phyloP scores from a whole-genome alignment of 1,140 invertebrate species.

The Goniozus legneri region DNA sequence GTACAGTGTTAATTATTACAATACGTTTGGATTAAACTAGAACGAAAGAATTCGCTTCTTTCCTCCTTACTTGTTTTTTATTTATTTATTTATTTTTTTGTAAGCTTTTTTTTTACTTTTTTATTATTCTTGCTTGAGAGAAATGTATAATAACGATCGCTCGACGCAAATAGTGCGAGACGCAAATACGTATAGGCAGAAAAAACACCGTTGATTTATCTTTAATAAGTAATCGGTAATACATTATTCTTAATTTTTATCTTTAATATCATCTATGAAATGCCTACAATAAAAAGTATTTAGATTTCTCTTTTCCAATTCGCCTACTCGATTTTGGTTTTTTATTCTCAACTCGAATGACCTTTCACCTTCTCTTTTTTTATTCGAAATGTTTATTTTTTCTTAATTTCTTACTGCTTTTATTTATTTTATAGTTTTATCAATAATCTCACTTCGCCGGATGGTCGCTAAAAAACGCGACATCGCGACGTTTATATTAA shows the following conservation, averaged over 20 bases:
- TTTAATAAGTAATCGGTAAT: constrained; percentile 47
- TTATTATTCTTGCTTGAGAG: constrained; percentile 20
- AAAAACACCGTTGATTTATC: constrained; percentile 51
- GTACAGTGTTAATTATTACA: constrained; percentile 37
- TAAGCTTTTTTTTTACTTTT: too few species aligned
- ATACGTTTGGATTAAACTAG: constrained; percentile 8
- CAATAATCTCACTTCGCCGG: constrained; percentile 53
- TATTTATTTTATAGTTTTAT: constrained; percentile 31
- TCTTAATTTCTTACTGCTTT: constrained; percentile 9
- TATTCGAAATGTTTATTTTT: not conserved
- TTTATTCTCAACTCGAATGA: not conserved
- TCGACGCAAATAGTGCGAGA: constrained; percentile 33
- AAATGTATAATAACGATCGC: constrained; percentile 17
- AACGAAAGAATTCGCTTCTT: constrained; percentile 21
- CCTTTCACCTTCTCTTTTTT: not conserved
- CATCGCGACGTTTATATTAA: constrained; percentile 28
- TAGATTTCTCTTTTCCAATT: constrained; percentile 23
- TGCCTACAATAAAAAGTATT: constrained; percentile 55
- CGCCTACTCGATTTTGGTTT: not conserved
- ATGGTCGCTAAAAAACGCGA: constrained; percentile 28
- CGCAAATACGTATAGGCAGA: constrained; percentile 48
- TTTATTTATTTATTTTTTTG: constrained; percentile 9
- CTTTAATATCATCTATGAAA: constrained; percentile 46
- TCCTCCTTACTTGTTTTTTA: constrained; percentile 15
- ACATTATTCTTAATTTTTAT: constrained; percentile 43